These are phyloP conservation scores for Chamaetylas fuelleborni DNA, from an alignment of 2,113 vertebrate species.

Conservation along the genomic window DNA sequence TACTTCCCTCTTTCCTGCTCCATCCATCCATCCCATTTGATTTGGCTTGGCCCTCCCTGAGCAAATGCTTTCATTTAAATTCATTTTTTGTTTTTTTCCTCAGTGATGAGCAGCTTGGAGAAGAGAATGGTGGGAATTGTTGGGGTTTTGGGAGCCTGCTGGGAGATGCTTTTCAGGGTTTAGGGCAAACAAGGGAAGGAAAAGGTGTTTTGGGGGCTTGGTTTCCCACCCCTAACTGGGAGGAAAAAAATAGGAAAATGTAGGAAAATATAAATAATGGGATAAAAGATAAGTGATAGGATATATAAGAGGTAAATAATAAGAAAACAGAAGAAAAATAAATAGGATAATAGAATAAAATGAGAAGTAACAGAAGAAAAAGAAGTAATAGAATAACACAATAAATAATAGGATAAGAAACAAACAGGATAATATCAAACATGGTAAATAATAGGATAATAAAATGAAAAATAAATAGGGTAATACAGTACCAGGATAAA, in stretches of 20 bases:
- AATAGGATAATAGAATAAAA: neutral
- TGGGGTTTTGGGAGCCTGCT: neutral
- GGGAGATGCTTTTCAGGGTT: neutral
- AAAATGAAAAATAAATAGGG: neutral
- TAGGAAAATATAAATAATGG: neutral
- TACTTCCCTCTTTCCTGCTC: neutral
- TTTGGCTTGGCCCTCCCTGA: accelerated
- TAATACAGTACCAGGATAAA: neutral
- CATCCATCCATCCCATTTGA: neutral
- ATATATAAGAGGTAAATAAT: neutral
- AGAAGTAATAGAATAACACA: neutral
- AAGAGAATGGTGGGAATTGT: neutral
- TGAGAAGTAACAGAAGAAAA: neutral
- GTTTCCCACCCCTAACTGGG: neutral
- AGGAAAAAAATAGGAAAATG: neutral
- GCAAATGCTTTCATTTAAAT: neutral
- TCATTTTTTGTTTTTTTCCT: neutral
- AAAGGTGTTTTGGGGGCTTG: neutral
- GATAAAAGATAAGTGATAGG: neutral
- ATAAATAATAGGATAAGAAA: neutral
- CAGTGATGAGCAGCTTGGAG: neutral
- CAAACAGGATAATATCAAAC: neutral
- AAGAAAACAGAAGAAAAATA: neutral
- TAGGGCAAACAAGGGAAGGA: neutral
- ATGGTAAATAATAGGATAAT: neutral